Evolutionary conservation across 2,797 vertebrate species (phyloP), one percentile per base, ranked within the genome.

Genomic region (Amblyopsis hoosieri): DNA sequence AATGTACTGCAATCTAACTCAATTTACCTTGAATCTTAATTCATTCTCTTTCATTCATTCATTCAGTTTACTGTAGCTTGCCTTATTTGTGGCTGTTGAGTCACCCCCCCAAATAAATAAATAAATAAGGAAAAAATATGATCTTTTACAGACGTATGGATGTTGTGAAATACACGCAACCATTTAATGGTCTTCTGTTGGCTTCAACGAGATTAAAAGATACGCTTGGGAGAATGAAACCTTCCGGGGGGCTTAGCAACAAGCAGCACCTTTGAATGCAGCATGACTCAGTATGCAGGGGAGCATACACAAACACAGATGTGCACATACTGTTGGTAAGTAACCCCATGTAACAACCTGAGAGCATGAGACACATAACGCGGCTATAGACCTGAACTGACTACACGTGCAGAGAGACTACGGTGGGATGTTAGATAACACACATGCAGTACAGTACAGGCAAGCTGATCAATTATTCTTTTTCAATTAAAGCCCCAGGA

Each of bases 1-100:
- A 63, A 54, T 67, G 64, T 49, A 45, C 59, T 67, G 29, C 68
- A 75, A 60, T 73, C 71, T 45, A 76, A 80, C 47, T 78, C 69
- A 79, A 71, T 63, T 19, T 4, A 52, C 64, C 67, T 77, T 75
- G 57, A 64, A 70, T 62, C 66, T 57, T 59, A 59, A 73, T 48
- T 37, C 33, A 37, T 37, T 37, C 33, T 37, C 33, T 7, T 7
- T 37, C 33, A 7, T 37, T 37, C 33, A 37, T 37, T 33, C 31
- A 33, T 33, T 33, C 31, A 33, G 5, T 37, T 56, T 78, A 68
- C 72, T 77, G 57, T 14, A 59, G 63, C 54, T 71, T 48, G 67
- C 73, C 75, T 70, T 66, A 59, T 70, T 79, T 68, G 57, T 47
- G 53, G 56, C 23, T 13, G 58, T 37, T 37, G 4, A 37, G 33